Base-by-base conservation (phyloP, 2,888 invertebrate genomes). In the Kryphioiulus occultus region DNA sequence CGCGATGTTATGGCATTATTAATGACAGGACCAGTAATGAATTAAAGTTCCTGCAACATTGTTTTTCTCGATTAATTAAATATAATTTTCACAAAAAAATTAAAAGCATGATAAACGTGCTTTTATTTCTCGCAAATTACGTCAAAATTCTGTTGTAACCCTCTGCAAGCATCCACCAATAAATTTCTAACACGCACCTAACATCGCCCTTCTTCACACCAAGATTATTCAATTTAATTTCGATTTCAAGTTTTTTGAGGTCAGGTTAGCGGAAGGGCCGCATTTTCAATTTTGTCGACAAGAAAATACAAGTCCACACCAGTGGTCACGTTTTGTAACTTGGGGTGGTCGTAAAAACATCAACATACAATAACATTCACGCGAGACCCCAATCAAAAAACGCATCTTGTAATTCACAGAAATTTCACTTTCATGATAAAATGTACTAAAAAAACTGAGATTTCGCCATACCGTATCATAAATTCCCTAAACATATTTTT, bases 351-450 rank as follows among this genome's bases (percentile, higher is more conserved):
- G 15, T 15, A 12, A 0, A 26, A 1, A 22, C 78, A 78, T 78
- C 78, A 78, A 30, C 78, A 78, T 30, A 78, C 78, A 78, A 78
- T 78, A 78, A 78, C 78, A 78, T 30, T 78, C 26, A 78, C 10
- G 78, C 78, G 22, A 30, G 78, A 78, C 26, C 30, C 26, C 26
- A 78, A 30, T 30, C 30, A 30, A 78, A n/a, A 78, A 78, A 78
- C 15, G 78, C 26, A 78, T 78, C 30, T 78, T 78, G 30, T 30
- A 30, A 78, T 78, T 78, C 78, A 78, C 22, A 78, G 78, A 30
- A 78, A 78, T 78, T 78, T 78, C 26, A 30, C 78, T 78, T 78
- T 78, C 15, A 78, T 78, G 78, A 78, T 22, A 78, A 78, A 78
- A 30, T n/a, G 78, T 68, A 30, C 1, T 30, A 12, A 78, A 78